Evolutionary conservation across 1,140 invertebrate species (phyloP), one percentile per base, ranked within the genome.

Genomic region (Homalodisca vitripennis): DNA sequence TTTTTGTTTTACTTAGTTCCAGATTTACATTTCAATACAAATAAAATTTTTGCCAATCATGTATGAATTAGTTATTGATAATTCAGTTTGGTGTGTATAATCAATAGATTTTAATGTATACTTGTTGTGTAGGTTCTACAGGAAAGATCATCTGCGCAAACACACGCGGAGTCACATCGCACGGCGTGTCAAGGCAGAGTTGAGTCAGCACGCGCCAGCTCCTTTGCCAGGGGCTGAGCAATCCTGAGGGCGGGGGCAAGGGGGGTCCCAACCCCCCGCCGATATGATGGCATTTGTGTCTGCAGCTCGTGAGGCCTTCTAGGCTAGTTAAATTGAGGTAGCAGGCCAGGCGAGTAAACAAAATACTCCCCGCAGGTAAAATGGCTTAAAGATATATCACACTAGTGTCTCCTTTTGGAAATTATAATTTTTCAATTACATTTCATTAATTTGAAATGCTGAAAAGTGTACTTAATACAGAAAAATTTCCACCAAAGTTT

Each of bases 171-270:
- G 83, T 74, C 85, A 87, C 67, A 82, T 74, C 76, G 81, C 66
- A 77, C 83, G 77, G 17, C 66, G 76, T 48, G 90, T 93, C 10
- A 93, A 93, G 76, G 91, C 90, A 0, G 91, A 93, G 80, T 83
- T 95, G 72, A 88, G 92, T 72, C 85, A 91, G 77, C 77, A 82
- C 81, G 68, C 68, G 22, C 55, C 76, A 22, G 55, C 24, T 17
- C 48, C 55, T n/a, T n/a, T n/a, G n/a, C n/a, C n/a, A n/a, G n/a
- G n/a, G 22, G 71, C 57, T 20, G 31, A 30, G n/a, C 20, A 70
- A 1, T 76, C 75, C 74, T 75, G 75, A 75, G 74, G 71, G n/a
- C 62, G 70, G 65, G 71, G 69, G 41, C 63, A 63, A 48, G 73
- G 71, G 71, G 70, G 63, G 29, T 66, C 31, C 46, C 70, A 63